These are phyloP conservation scores for Urosaurus nigricauda DNA, from an alignment of 2,797 vertebrate species.

Conservation along the genomic window DNA sequence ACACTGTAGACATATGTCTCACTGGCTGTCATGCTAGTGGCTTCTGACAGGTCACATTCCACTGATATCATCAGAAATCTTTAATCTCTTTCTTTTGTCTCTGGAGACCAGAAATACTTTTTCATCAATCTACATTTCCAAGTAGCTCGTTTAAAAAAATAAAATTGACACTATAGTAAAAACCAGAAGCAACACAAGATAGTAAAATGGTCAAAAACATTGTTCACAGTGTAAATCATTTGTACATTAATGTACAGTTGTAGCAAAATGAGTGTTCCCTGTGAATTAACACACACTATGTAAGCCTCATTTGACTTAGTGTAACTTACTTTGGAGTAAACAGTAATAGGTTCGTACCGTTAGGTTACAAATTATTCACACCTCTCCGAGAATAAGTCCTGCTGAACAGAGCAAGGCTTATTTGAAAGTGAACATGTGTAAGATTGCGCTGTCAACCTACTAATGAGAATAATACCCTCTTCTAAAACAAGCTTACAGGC, in stretches of 20 bases:
- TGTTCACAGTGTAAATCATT: not conserved
- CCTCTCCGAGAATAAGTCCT: not conserved
- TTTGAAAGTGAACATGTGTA: not conserved
- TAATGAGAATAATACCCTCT: not conserved
- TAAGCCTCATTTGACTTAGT: not conserved
- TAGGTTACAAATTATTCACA: not conserved
- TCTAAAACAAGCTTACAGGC: not conserved
- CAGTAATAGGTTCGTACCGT: not conserved
- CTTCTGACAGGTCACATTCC: slow-evolving; percentile 24
- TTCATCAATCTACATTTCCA: slow-evolving; percentile 14
- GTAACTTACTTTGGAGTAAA: not conserved
- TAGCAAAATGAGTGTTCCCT: not conserved
- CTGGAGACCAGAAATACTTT: not conserved
- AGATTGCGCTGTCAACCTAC: not conserved
- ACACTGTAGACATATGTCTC: not conserved
- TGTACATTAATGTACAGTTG: not conserved
- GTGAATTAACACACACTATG: not conserved
- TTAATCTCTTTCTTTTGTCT: not conserved
- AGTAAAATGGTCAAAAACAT: not conserved
- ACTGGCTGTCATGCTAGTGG: not conserved
- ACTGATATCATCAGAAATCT: not conserved
- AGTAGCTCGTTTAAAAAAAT: not conserved
- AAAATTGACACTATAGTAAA: not conserved
- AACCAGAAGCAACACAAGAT: not conserved
- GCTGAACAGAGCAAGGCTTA: not conserved